A percentile compares a stretch with the other conserved stretches of the same genome.
Evolutionary conservation across 2,113 vertebrate genomes (phyloP).

Genomic region (Lipophrys pholis): DNA sequence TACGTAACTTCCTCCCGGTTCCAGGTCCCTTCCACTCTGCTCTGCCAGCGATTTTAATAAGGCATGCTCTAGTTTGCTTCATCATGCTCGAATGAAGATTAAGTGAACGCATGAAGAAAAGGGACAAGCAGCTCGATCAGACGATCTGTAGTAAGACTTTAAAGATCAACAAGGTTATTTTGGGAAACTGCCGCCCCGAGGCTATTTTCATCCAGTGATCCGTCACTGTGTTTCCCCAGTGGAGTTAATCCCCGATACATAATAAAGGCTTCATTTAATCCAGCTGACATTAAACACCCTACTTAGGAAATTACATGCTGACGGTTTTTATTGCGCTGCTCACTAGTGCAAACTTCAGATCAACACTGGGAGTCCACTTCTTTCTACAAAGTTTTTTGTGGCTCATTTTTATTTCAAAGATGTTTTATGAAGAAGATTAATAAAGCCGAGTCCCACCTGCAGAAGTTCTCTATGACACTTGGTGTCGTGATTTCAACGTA

Average conservation of each 20-base stretch:
- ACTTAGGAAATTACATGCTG: slow-evolving; percentile 18
- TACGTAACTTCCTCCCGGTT: slow-evolving; percentile 53
- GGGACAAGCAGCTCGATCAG: slow-evolving; percentile 62
- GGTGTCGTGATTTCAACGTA: no score
- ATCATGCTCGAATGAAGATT: slow-evolving; percentile 66
- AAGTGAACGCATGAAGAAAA: slow-evolving; percentile 43
- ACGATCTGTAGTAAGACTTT: slow-evolving; percentile 70
- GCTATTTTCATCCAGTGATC: slow-evolving; percentile 59
- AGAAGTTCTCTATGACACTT: no score
- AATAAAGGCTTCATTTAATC: slow-evolving; percentile 48
- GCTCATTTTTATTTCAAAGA: no score
- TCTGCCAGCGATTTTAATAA: slow-evolving; percentile 61
- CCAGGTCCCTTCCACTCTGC: slow-evolving; percentile 37
- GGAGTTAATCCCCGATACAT: slow-evolving; percentile 41
- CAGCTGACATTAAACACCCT: slow-evolving; percentile 11
- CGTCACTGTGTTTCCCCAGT: slow-evolving; percentile 39
- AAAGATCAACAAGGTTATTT: slow-evolving; percentile 72
- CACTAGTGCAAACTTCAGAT: no score
- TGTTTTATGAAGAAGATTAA: no score
- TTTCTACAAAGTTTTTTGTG: no score
- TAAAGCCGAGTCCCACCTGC: no score
- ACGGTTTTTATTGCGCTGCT: neutral
- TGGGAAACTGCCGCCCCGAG: slow-evolving; percentile 50
- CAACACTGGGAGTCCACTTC: no score
- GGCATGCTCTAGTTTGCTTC: slow-evolving; percentile 65